Evolutionary conservation across 2,888 invertebrate genomes (phyloP).

Genomic region (Troilus luridus): DNA sequence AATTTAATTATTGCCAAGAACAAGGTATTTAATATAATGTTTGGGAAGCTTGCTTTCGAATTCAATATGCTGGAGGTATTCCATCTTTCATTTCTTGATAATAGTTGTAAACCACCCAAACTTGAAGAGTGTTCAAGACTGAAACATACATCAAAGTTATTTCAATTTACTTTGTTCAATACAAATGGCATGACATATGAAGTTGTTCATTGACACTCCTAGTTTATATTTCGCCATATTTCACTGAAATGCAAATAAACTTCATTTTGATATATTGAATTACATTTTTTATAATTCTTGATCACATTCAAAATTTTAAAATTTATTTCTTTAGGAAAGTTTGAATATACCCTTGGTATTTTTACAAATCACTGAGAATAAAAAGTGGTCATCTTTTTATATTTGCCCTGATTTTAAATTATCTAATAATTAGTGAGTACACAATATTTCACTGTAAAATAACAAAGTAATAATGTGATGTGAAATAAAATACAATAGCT

Average conservation of each 20-base stretch:
- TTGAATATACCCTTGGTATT: too few species aligned
- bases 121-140: not conserved
- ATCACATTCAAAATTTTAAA: not conserved
- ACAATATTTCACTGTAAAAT: too few species aligned
- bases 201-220: not conserved
- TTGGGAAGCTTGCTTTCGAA: not conserved
- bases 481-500: too few species aligned
- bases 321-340: too few species aligned
- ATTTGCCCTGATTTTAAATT: too few species aligned
- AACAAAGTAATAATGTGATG: too few species aligned
- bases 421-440: too few species aligned
- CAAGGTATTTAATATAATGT: not conserved
- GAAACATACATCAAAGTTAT: not conserved
- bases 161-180: not conserved
- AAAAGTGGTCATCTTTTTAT: too few species aligned
- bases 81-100: conserved; percentile 4
- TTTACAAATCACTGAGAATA: too few species aligned
- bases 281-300: not conserved
- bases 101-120: conserved; percentile 28
- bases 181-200: not conserved
- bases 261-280: too few species aligned
- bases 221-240: too few species aligned
- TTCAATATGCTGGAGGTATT: conserved; percentile 8
- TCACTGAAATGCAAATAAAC: too few species aligned
- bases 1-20: conserved; percentile 29